Evolutionary conservation across 2,797 vertebrate genomes (phyloP), one percentile per base, ranked within the genome.

Genomic region (Brotula barbata): DNA sequence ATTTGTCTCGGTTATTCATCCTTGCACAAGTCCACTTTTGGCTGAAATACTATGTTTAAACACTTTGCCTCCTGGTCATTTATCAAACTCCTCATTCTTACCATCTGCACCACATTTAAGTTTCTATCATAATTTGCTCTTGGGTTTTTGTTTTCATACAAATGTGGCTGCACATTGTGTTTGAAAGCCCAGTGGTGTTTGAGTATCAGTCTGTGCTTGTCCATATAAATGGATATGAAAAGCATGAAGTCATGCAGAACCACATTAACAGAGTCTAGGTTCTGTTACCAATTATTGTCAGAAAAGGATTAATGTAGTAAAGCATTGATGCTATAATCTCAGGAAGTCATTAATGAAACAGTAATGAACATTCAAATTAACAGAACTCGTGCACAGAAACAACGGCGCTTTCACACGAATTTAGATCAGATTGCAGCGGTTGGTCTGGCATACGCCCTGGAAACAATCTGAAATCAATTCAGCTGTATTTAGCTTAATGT

Each of bases 391-490:
- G 44, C 61, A 70, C 75, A 75, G 64, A 59, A 28, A 53, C 77
- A 68, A 75, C 59, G 17, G 33, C n/a, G 47, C 42, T 54, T 78
- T 60, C 16, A 40, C 44, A 68, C 55, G 64, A 56, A 73, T 63
- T 60, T 58, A 64, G 37, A 73, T 80, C 57, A 81, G 80, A 80
- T 74, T 75, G 45, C 61, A 69, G 43, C 22, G 57, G 50, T 48
- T 54, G 64, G 31, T 45, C 58, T 23, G 19, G 71, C 46, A 77
- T 68, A 58, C 36, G 51, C 57, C 40, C 51, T 78, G 66, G 68
- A 81, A 82, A 80, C 69, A 67, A 78, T 78, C 64, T 77, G 33
- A 84, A 81, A 81, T 81, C 50, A 77, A 66, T 81, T 71, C 57
- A 60, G 76, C 63, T 25, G 70, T 10, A 68, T 85, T 84, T 78